phyloP scores from a whole-genome alignment of 2,888 invertebrate species.

The Drosophila borborema region DNA sequence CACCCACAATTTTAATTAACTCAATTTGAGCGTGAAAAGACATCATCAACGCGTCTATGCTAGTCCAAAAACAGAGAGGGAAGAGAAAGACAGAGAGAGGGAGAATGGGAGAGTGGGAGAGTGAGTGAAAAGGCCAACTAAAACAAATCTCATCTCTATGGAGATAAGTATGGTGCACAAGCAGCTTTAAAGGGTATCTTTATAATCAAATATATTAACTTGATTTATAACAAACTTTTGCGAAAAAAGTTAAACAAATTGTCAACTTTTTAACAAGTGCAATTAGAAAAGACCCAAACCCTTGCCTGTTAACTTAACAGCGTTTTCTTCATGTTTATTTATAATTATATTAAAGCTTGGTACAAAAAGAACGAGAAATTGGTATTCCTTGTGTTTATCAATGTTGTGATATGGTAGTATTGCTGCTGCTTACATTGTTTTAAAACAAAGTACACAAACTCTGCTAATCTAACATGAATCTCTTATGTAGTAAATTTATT shows the following conservation, averaged over 20 bases:
- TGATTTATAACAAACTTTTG: conserved; percentile 23
- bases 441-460: no score
- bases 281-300: conserved; percentile 6
- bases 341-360: not conserved
- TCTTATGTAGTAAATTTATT: not conserved
- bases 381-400: not conserved
- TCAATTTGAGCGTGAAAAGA: conserved; percentile 79
- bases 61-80: not conserved
- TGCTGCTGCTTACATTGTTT: not conserved
- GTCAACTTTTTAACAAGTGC: conserved; percentile 25
- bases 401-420: not conserved
- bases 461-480: not conserved
- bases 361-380: not conserved
- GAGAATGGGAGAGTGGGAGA: not conserved
- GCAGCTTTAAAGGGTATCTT: conserved; percentile 13
- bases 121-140: conserved; percentile 3
- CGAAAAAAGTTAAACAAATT: conserved; percentile 2
- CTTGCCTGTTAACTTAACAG: conserved; percentile 5
- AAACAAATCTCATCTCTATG: conserved; percentile 19
- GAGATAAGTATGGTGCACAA: conserved; percentile 12
- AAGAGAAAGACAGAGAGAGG: not conserved
- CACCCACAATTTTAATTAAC: conserved; percentile 71
- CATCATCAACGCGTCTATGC: conserved; percentile 66
- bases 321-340: not conserved
- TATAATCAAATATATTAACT: conserved; percentile 19